A percentile compares a stretch with the other conserved stretches of the same genome.
Evolutionary conservation across 2,113 vertebrate species (phyloP).

Genomic region (Glaucomys volans): DNA sequence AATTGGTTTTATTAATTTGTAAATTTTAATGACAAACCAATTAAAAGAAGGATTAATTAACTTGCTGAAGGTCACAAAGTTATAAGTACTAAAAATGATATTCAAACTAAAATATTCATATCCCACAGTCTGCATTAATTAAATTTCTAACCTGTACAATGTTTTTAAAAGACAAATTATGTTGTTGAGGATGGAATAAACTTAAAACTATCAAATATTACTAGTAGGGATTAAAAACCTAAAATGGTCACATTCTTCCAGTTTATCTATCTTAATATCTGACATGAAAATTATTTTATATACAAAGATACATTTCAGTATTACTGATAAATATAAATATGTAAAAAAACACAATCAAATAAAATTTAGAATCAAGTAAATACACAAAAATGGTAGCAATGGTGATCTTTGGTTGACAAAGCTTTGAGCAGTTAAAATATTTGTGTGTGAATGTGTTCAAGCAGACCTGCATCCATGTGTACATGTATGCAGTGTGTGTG

Average conservation of each 20-base stretch:
- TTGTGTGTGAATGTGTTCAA: background rate
- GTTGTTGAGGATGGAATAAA: background rate
- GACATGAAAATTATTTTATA: background rate
- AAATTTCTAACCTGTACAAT: background rate
- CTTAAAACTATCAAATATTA: background rate
- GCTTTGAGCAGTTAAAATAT: background rate
- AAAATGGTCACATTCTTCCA: background rate
- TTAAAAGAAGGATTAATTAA: background rate
- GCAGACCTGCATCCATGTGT: background rate
- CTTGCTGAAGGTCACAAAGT: background rate
- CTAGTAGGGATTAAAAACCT: background rate
- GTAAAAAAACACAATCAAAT: background rate
- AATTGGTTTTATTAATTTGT: background rate
- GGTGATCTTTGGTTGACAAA: background rate
- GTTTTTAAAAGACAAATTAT: background rate
- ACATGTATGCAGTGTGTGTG: background rate
- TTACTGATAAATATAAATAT: background rate
- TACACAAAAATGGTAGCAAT: background rate
- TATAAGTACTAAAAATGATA: background rate
- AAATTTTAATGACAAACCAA: background rate
- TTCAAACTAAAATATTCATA: background rate
- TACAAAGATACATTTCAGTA: background rate
- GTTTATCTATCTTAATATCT: background rate
- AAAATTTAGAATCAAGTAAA: background rate
- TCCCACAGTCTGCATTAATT: background rate